Percentiles rank a stretch among this genome's conserved stretches.
These are phyloP conservation scores for Philereme transversata DNA, from an alignment of 2,888 invertebrate species.

Conservation along the genomic window DNA sequence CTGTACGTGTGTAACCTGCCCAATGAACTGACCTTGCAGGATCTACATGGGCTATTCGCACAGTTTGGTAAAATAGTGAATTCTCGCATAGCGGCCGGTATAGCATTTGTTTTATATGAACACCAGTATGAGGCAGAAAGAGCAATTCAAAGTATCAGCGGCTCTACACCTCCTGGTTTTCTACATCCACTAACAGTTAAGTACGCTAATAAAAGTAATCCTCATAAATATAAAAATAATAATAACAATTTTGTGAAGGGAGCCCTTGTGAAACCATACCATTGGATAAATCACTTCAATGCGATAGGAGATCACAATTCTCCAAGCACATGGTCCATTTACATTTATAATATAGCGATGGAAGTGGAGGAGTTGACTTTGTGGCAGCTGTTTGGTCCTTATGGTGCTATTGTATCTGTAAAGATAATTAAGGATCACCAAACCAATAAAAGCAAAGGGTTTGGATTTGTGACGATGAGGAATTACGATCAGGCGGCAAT, in stretches of 20 bases:
- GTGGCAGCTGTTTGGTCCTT: conserved; percentile 82
- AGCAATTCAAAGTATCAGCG: conserved; percentile 79
- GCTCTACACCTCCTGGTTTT: conserved; percentile 79
- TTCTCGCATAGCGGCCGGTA: conserved; percentile 82
- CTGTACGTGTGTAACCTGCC: conserved; percentile 83
- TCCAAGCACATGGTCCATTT: conserved; percentile 82
- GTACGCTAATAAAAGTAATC: conserved; percentile 84
- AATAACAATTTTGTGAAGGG: conserved; percentile 78
- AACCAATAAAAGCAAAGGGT: conserved; percentile 82
- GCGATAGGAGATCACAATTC: conserved; percentile 78
- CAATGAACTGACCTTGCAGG: conserved; percentile 83
- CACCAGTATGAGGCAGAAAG: conserved; percentile 80
- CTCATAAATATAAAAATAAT: conserved; percentile 79
- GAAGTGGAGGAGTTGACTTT: conserved; percentile 81
- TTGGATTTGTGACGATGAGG: conserved; percentile 83
- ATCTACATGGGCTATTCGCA: conserved; percentile 82
- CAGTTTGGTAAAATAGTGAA: conserved; percentile 84
- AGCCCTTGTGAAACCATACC: conserved; percentile 75
- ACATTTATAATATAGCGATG: conserved; percentile 81
- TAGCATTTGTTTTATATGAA: conserved; percentile 81
- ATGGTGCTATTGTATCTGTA: conserved; percentile 84
- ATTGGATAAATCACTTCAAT: conserved; percentile 81
- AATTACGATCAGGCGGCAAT: conserved; percentile 82
- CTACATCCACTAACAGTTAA: conserved; percentile 82
- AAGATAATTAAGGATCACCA: conserved; percentile 83